Percentiles rank a stretch among this genome's conserved stretches.
Evolutionary conservation across 2,797 vertebrate genomes (phyloP).

Genomic region (Rallus crepitans): DNA sequence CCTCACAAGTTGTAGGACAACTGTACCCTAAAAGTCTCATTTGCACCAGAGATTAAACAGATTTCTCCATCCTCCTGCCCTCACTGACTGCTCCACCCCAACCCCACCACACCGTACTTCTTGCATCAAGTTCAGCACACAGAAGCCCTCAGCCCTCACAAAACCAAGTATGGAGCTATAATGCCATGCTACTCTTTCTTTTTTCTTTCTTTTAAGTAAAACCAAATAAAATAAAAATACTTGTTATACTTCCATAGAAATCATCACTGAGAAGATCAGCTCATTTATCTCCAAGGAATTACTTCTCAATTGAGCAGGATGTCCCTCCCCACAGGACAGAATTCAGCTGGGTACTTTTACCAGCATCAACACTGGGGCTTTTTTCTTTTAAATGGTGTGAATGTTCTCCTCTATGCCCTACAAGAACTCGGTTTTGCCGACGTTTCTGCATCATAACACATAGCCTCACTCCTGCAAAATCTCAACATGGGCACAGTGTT

Average conservation of each 20-base stretch:
- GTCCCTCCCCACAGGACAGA: not conserved
- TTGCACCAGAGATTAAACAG: not conserved
- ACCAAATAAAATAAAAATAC: not conserved
- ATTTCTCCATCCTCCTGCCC: not conserved
- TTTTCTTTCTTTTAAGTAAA: not conserved
- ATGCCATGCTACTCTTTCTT: not conserved
- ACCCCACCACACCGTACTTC: not conserved
- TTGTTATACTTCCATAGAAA: not conserved
- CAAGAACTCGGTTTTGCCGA: conserved; percentile 22
- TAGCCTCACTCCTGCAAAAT: conserved; percentile 9
- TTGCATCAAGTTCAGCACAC: rapidly evolving
- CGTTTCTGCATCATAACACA: conserved; percentile 25
- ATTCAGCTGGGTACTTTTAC: not conserved
- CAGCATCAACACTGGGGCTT: not conserved
- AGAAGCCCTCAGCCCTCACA: not conserved
- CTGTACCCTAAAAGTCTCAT: not conserved
- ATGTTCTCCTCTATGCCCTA: conserved; percentile 20
- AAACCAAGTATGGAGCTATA: not conserved
- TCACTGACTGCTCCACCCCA: not conserved
- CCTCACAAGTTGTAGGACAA: not conserved
- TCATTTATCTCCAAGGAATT: not conserved
- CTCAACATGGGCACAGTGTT: not conserved
- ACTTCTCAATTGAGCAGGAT: not conserved
- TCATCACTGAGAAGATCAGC: not conserved
- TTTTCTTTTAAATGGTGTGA: not conserved